Base-by-base conservation (phyloP, 2,113 vertebrate species). In the Irena cyanogastra region DNA sequence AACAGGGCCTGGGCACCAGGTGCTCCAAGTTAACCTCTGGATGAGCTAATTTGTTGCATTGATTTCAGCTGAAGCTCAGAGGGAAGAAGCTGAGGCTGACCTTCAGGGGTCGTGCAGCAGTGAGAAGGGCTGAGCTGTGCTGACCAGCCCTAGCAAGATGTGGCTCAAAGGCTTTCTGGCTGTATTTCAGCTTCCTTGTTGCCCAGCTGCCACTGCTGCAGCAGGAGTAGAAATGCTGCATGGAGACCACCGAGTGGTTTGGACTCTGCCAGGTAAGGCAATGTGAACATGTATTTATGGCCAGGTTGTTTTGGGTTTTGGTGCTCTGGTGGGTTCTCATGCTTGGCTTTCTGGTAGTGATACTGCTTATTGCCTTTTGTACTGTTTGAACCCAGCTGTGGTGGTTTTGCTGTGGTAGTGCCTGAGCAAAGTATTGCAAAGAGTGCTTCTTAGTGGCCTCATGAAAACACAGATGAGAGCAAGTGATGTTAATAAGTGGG, bases 251-350 rank as follows among this genome's bases (percentile, higher is more conserved):
- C 0, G 0, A 28, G 19, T 3, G 1, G 20, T n/a, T 89, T 49
- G 42, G 30, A 23, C 60, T 66, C 15, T 50, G 47, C 27, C 57
- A 44, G 90, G 74, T 94, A 66, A 52, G 74, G 24, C 0, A 0
- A 19, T 0, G 0, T 45, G 37, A 28, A 37, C 0, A 0, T 7
- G 44, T 4, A 1, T 42, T 37, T 49, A 27, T 7, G 20, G 26
- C 45, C 1, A 2, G 11, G 52, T 24, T 61, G 52, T n/a, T 85
- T 54, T 33, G n/a, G n/a, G n/a, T n/a, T n/a, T n/a, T 11, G 33
- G 41, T 52, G 39, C 11, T 56, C 31, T 30, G 7, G 21, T 45
- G 63, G 13, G 37, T 18, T 72, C 49, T 56, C 57, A 2, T 0
- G 3, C 37, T 66, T 64, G 75, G 44, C 22, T 76, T 68, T n/a